Evolutionary conservation across 2,888 invertebrate genomes (phyloP), one percentile per base, ranked within the genome.

Genomic region (Agonopterix alstromeriana): DNA sequence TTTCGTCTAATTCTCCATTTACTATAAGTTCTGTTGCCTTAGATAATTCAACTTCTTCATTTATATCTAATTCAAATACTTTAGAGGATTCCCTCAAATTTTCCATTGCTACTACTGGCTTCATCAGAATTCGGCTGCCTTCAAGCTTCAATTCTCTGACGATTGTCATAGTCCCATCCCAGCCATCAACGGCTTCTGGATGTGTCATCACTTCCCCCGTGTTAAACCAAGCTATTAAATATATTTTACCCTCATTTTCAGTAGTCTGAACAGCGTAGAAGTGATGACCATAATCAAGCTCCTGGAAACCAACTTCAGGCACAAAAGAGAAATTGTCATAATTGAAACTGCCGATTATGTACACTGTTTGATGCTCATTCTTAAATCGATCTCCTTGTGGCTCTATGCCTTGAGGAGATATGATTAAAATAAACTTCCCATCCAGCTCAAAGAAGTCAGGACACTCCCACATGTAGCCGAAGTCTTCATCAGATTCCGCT

Each of bases 391-490:
- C 84, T 1, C 85, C 89, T 56, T 74, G 56, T 1, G 79, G 69
- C 35, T 66, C 59, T 44, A 89, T 58, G 4, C 88, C 87, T 63
- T 88, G 87, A 0, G 88, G 84, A 2, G 87, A 90, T 65, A 88
- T 72, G 1, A 90, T 62, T 5, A 90, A 57, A 0, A 90, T 62
- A 48, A 75, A 74, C 51, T 77, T 89, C 11, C 84, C 84, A 36
- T 78, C 69, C 2, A 90, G 58, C 53, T 88, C 80, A 35, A 90
- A 89, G 50, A 90, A 83, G 53, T 90, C 89, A 0, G 90, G 90
- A 53, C 90, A 90, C 56, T 90, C 90, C 86, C 87, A 90, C 86
- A 89, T 88, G 48, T 82, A 87, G 1, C 83, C 83, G 57, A 78
- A 55, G 10, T 72, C 70, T 10, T 77, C 80, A 2, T 73, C 61